Percentiles rank a stretch among this genome's conserved stretches.
Evolutionary conservation across 2,888 invertebrate species (phyloP).

Genomic region (Agonopterix alstromeriana): DNA sequence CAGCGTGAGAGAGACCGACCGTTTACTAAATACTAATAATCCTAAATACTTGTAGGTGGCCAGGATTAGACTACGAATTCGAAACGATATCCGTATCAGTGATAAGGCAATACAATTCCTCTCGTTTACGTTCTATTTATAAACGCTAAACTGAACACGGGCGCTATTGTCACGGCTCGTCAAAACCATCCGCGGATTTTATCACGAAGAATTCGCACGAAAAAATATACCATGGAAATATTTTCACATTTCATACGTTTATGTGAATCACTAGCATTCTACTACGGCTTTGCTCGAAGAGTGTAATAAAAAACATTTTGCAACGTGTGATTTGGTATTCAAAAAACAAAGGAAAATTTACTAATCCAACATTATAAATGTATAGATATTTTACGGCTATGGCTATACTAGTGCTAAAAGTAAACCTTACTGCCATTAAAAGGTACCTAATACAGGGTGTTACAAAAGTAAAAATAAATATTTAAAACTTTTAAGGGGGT

Average conservation of each 20-base stretch:
- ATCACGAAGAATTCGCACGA: background rate
- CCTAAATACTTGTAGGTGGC: background rate
- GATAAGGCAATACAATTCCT: background rate
- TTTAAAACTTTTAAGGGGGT: too few species aligned
- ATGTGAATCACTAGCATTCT: background rate
- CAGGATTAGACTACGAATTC: background rate
- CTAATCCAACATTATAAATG: too few species aligned
- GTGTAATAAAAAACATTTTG: too few species aligned
- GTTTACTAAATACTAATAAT: background rate
- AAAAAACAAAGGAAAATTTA: too few species aligned
- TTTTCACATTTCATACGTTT: background rate
- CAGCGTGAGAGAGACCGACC: background rate
- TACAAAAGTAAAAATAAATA: too few species aligned
- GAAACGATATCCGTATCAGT: background rate
- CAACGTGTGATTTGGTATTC: too few species aligned
- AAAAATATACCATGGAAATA: background rate
- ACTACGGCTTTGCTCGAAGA: too few species aligned
- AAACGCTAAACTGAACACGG: background rate
- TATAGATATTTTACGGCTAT: too few species aligned
- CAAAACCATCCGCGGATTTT: slow-evolving; percentile 1
- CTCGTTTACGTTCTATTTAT: background rate
- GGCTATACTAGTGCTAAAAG: too few species aligned
- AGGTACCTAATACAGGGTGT: too few species aligned
- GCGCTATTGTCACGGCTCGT: slow-evolving; percentile 1
- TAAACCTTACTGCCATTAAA: too few species aligned